These are phyloP conservation scores for Dolichopus griseipennis DNA, from an alignment of 2,888 invertebrate genomes.

Conservation along the genomic window DNA sequence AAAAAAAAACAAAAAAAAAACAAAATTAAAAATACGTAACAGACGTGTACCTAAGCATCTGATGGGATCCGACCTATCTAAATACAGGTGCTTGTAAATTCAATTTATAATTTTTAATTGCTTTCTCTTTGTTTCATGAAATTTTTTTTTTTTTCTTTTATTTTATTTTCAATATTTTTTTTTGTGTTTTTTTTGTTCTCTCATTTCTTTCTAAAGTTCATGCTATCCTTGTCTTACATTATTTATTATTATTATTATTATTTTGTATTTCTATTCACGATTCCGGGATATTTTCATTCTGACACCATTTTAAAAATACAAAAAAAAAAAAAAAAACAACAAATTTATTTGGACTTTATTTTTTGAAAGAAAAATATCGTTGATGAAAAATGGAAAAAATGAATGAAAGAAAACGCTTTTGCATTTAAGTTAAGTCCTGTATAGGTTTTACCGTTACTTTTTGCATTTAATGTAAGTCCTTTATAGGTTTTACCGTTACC, in stretches of 20 bases:
- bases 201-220: too few species aligned
- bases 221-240: too few species aligned
- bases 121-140: neutral
- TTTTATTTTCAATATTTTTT: neutral
- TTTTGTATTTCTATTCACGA: neutral
- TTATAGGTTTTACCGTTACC: too few species aligned
- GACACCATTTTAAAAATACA: neutral
- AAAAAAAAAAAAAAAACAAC: too few species aligned
- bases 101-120: constrained; percentile 6
- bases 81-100: neutral
- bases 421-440: too few species aligned
- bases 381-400: too few species aligned
- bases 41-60: neutral
- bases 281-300: neutral
- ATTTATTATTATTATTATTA: neutral
- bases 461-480: too few species aligned
- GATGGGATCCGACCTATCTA: neutral
- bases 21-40: neutral
- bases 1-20: neutral
- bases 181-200: neutral
- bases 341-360: too few species aligned
- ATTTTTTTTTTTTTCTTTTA: neutral
- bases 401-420: too few species aligned
- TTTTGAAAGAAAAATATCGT: too few species aligned
- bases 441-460: too few species aligned